Base-by-base conservation (phyloP, 2,888 invertebrate genomes). In the Eueremaeus valkanovi region DNA sequence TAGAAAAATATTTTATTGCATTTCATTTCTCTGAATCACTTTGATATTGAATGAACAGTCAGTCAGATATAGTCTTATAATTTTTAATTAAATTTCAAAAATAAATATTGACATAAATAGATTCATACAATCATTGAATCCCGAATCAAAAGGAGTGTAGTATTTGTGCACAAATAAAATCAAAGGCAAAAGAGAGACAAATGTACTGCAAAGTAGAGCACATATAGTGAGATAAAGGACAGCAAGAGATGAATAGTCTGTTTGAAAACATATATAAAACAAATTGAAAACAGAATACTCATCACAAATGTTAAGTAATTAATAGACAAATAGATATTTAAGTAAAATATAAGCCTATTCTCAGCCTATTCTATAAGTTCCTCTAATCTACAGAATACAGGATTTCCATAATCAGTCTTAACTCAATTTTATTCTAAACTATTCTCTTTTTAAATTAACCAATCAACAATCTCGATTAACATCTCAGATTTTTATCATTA, bases 271-370 rank as follows among this genome's bases (percentile, higher is more conserved):
- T 36, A 72, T 33, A 29, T 8, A 13, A 29, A 76, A 13, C 36
- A 24, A 21, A 13, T 40, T 24, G 13, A n/a, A 42, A 24, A 49
- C n/a, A 13, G 16, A 45, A 55, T 13, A 18, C 6, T 29, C 75
- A 75, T 45, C 36, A 29, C 27, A 36, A 75, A 75, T 31, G 61
- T 29, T 36, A 75, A 68, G n/a, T 75, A 75, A 21, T 76, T 42
- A 42, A 42, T 42, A 42, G 13, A n/a, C n/a, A n/a, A n/a, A n/a
- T n/a, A n/a, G n/a, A n/a, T n/a, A n/a, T n/a, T n/a, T n/a, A n/a
- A n/a, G n/a, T n/a, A n/a, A n/a, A n/a, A n/a, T n/a, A n/a, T n/a
- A n/a, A n/a, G n/a, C n/a, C n/a, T n/a, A n/a, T n/a, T n/a, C n/a
- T n/a, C n/a, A n/a, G n/a, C n/a, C n/a, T n/a, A n/a, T n/a, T n/a